Evolutionary conservation across 2,888 invertebrate genomes (phyloP), one percentile per base, ranked within the genome.

Genomic region (Tipula unca): DNA sequence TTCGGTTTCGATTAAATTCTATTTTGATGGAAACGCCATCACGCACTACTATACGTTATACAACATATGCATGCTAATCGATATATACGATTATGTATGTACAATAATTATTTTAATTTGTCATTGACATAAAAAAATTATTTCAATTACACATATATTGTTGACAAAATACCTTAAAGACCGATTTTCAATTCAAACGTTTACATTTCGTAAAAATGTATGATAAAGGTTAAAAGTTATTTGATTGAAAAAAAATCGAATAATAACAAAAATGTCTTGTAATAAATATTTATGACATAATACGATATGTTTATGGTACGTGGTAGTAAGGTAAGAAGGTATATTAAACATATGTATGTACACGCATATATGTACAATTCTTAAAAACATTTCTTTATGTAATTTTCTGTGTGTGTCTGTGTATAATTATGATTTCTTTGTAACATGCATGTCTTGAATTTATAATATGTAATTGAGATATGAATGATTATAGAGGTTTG

Each of bases 121-220:
- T 69, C 69, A 69, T 69, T 69, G 69, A 69, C 69, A 69, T 69
- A 69, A 69, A n/a, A n/a, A 69, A 69, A 69, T 69, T 69, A 69
- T 25, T 69, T 69, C 25, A 69, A 69, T 69, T 69, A 69, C 3
- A 69, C 69, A 10, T 13, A 17, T 17, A 25, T 69, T 69, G 69
- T 69, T 69, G 69, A 69, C 69, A 69, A 69, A 69, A 69, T 69
- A 25, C 25, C 48, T 48, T 48, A 48, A 48, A 48, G 17, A 17
- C 17, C 17, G 4, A 6, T 54, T 54, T 54, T 69, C 69, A 13
- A 69, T 25, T 69, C 25, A 10, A 69, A 69, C 25, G 69, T 69
- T 69, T 69, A 69, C 25, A 69, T 25, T 10, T 69, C 69, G 20
- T 69, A 69, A 25, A 69, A 20, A 10, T 69, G 69, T 25, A 25